These are phyloP conservation scores for Xyrauchen texanus DNA, from an alignment of 2,113 vertebrate species.

Conservation along the genomic window DNA sequence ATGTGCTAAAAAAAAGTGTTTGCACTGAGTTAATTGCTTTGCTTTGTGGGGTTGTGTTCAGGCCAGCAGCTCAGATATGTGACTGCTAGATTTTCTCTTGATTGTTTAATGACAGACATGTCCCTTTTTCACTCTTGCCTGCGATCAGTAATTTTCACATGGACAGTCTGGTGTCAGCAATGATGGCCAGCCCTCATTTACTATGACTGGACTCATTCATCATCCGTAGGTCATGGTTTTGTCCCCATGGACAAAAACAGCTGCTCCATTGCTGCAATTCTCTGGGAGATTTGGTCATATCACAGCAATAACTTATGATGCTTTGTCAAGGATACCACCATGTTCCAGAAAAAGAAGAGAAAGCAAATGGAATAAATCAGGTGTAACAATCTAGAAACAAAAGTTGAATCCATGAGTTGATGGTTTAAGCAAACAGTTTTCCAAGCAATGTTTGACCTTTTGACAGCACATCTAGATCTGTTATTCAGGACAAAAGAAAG, in stretches of 20 bases:
- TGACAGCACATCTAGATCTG: background rate
- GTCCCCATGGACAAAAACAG: too few species aligned
- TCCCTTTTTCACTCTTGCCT: background rate
- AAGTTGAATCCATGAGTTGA: background rate
- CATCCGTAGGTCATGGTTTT: too few species aligned
- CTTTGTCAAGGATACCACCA: too few species aligned
- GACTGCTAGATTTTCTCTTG: background rate
- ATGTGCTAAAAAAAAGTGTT: too few species aligned
- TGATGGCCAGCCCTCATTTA: background rate
- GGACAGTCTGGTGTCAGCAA: background rate
- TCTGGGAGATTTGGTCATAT: too few species aligned
- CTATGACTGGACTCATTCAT: background rate
- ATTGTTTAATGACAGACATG: background rate
- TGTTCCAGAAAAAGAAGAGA: background rate
- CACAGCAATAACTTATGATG: too few species aligned
- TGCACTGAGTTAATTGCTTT: conserved; percentile 7
- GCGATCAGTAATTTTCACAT: background rate
- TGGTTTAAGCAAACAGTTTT: background rate
- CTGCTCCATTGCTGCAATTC: too few species aligned
- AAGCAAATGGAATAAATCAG: background rate
- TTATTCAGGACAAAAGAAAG: background rate
- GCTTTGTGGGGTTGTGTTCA: background rate
- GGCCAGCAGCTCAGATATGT: background rate
- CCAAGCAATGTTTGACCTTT: background rate
- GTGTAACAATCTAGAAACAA: background rate